These are phyloP conservation scores for Eciton burchellii DNA, from an alignment of 1,140 invertebrate genomes.

Conservation along the genomic window DNA sequence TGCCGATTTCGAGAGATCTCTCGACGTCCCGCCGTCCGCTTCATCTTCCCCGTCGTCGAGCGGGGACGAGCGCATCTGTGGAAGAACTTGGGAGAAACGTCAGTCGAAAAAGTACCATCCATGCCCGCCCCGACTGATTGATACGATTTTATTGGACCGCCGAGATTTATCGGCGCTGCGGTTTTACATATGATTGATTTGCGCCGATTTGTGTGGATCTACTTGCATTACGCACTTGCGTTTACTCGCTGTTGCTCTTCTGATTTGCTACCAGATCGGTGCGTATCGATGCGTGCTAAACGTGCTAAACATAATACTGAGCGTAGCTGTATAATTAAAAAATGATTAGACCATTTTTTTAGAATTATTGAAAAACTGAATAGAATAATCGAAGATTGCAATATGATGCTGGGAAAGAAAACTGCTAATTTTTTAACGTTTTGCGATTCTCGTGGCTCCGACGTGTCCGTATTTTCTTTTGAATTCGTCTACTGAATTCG, in stretches of 20 bases:
- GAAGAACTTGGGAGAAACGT: conserved; percentile 62
- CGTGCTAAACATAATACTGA: no score
- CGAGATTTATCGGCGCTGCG: conserved; percentile 69
- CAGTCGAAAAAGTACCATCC: conserved; percentile 54
- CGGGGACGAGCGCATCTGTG: conserved; percentile 29
- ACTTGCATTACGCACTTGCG: conserved; percentile 9
- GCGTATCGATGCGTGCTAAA: no score
- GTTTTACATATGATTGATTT: conserved; percentile 79
- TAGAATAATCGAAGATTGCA: not conserved
- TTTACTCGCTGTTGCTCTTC: not conserved
- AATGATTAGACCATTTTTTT: not conserved
- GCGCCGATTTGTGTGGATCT: conserved; percentile 53
- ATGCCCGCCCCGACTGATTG: conserved; percentile 71
- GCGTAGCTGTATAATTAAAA: not conserved
- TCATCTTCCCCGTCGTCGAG: conserved; percentile 30
- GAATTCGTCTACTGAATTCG: conserved; percentile 3
- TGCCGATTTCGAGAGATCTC: conserved; percentile 38
- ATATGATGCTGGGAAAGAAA: not conserved
- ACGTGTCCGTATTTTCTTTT: conserved; percentile 16
- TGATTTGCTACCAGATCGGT: not conserved
- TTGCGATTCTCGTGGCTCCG: not conserved
- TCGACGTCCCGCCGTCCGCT: conserved; percentile 43
- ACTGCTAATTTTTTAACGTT: not conserved
- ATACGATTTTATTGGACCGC: conserved; percentile 78
- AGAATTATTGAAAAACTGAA: not conserved